Evolutionary conservation across 2,888 invertebrate species (phyloP).

Genomic region (Amiota minor): DNA sequence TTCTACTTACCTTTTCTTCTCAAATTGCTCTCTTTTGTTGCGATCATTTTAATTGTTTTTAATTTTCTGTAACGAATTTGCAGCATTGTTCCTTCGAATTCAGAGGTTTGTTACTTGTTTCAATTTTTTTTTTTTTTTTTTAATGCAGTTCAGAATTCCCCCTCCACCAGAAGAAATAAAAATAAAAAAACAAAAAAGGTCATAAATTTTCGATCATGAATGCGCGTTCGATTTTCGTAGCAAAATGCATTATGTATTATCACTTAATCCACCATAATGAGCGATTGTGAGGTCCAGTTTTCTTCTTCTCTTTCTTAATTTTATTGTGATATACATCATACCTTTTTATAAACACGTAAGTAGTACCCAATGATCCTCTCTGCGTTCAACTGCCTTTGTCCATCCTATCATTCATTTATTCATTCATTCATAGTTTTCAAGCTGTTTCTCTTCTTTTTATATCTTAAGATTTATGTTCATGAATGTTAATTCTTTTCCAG

Average conservation of each 20-base stretch:
- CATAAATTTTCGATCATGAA: conserved; percentile 26
- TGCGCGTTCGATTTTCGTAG: conserved; percentile 32
- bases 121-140: not conserved
- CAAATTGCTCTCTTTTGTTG: not conserved
- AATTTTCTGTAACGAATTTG: conserved; percentile 28
- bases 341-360: not conserved
- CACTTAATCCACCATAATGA: conserved; percentile 56
- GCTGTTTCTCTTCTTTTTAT: conserved; percentile 42
- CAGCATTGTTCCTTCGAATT: not conserved
- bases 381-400: not conserved
- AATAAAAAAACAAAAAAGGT: not conserved
- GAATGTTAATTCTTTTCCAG: conserved; percentile 63
- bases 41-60: conserved; percentile 19
- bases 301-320: not conserved
- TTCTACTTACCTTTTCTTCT: not conserved
- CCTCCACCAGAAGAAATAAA: no score
- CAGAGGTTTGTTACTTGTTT: conserved; percentile 18
- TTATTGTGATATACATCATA: no score
- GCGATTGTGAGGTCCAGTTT: conserved; percentile 59
- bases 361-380: conserved; percentile 4
- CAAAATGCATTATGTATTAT: conserved; percentile 52
- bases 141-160: not conserved
- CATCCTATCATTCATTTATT: conserved; percentile 15
- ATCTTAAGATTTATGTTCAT: conserved; percentile 60
- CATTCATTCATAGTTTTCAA: not conserved